Percentiles rank a stretch among this genome's conserved stretches.
These are phyloP conservation scores for Yponomeuta plumbellus DNA, from an alignment of 2,888 invertebrate species.

Conservation along the genomic window DNA sequence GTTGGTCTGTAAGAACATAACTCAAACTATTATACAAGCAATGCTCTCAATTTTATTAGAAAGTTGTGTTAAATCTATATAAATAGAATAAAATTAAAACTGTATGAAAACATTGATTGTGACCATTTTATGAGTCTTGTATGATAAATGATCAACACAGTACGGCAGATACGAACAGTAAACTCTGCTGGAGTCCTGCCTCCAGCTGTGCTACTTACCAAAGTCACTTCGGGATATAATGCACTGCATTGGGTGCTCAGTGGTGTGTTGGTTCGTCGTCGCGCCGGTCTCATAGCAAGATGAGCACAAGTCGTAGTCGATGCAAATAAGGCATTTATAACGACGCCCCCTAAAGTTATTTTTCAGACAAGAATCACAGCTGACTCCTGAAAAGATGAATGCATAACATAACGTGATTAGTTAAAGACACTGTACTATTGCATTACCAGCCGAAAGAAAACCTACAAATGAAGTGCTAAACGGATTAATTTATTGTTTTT, in stretches of 20 bases:
- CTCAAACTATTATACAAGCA: too few relatives aligned
- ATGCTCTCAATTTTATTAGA: too few relatives aligned
- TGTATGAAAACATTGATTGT: too few relatives aligned
- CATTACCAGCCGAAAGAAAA: conserved; percentile 30
- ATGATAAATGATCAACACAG: background rate
- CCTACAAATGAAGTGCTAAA: conserved; percentile 14
- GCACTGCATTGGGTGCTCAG: conserved; percentile 99
- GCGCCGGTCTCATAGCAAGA: conserved; percentile 96
- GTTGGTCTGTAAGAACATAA: too few relatives aligned
- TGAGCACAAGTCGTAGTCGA: conserved; percentile 99
- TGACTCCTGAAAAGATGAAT: conserved; percentile 87
- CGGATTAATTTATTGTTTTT: conserved; percentile 13
- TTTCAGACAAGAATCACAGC: conserved; percentile 99
- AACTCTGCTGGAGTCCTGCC: conserved; percentile 14
- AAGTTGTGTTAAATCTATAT: too few relatives aligned
- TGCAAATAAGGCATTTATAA: conserved; percentile 99
- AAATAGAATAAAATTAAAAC: too few relatives aligned
- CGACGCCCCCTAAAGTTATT: conserved; percentile 98
- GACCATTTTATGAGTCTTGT: too few relatives aligned
- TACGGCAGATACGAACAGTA: background rate
- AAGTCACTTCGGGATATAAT: conserved; percentile 97
- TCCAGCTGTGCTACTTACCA: conserved; percentile 75
- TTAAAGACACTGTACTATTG: conserved; percentile 18
- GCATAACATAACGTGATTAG: conserved; percentile 31
- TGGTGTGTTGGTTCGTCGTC: conserved; percentile 93